Evolutionary conservation across 2,113 vertebrate species (phyloP), one percentile per base, ranked within the genome.

Genomic region (Nothobranchius furzeri): DNA sequence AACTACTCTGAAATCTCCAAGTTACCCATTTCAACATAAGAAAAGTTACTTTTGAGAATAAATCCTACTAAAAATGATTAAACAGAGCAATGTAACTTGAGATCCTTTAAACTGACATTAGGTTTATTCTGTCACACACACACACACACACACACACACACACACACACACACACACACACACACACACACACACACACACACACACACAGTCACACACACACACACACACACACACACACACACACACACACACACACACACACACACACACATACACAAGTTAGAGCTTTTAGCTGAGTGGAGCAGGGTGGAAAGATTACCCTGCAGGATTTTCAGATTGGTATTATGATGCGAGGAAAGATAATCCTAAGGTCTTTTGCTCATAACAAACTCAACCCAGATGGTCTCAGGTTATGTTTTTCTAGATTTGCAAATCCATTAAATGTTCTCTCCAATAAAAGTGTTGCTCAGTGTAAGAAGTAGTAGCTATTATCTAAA

Each of bases 331-430:
- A 63, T 63, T 71, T 63, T 9, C 17, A 71, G 52, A 56, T 35
- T 60, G 45, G 63, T 47, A 42, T 47, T 49, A 71, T 63, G 68
- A 71, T 71, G 60, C 60, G 40, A 56, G 59, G 63, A 50, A 71
- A 40, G 36, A 71, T 56, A 63, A 63, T 47, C 53, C 45, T 42
- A 63, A 63, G 63, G 53, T 63, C 35, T 17, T n/a, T n/a, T 62
- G 52, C 59, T 48, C 40, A 63, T 50, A 55, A 55, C 10, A 48
- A 17, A 56, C 17, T 56, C 20, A 59, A 30, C 30, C 30, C 30
- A 30, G 30, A 30, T 30, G 30, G 30, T 3, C 4, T 30, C 4
- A 4, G 30, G 30, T 30, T 30, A 40, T 40, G 37, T 40, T 40
- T 30, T 40, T 40, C 3, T 40, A 40, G 36, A 68, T n/a, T 57